phyloP scores from a whole-genome alignment of 1,140 invertebrate genomes.

The Schlechtendalia chinensis region DNA sequence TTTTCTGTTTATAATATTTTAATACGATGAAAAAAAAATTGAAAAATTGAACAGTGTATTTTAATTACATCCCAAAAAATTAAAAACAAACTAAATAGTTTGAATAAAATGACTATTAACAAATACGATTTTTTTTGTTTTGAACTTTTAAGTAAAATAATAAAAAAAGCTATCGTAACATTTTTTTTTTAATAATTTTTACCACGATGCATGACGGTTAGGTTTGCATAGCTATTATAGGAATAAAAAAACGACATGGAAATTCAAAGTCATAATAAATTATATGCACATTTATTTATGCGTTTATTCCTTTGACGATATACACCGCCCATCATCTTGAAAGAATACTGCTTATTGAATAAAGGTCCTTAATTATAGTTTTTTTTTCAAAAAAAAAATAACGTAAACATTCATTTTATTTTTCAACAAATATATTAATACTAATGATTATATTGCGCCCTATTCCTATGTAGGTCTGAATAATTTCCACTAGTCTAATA shows the following conservation, averaged over 20 bases:
- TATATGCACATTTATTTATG: neutral
- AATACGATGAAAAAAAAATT: too few relatives aligned
- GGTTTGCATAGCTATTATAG: neutral
- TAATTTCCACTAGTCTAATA: neutral
- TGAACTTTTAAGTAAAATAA: too few relatives aligned
- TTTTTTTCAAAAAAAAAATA: constrained; percentile 27
- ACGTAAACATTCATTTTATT: neutral
- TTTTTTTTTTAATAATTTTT: neutral
- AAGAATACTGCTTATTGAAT: neutral
- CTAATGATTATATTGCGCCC: neutral
- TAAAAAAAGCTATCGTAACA: too few relatives aligned
- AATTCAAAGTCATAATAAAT: constrained; percentile 6
- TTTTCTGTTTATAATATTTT: too few relatives aligned
- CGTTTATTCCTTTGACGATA: constrained; percentile 16
- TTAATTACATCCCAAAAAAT: too few relatives aligned
- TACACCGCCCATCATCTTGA: neutral
- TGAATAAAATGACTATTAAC: too few relatives aligned
- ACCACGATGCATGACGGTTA: too few relatives aligned
- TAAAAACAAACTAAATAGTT: too few relatives aligned
- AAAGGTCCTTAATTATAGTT: constrained; percentile 1
- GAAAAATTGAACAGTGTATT: too few relatives aligned
- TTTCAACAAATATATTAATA: neutral
- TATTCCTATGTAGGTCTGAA: neutral
- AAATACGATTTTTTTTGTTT: too few relatives aligned
- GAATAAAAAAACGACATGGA: neutral